Percentiles rank a stretch among this genome's conserved stretches.
phyloP scores from a whole-genome alignment of 2,113 vertebrate genomes.

The Sciurus niger region DNA sequence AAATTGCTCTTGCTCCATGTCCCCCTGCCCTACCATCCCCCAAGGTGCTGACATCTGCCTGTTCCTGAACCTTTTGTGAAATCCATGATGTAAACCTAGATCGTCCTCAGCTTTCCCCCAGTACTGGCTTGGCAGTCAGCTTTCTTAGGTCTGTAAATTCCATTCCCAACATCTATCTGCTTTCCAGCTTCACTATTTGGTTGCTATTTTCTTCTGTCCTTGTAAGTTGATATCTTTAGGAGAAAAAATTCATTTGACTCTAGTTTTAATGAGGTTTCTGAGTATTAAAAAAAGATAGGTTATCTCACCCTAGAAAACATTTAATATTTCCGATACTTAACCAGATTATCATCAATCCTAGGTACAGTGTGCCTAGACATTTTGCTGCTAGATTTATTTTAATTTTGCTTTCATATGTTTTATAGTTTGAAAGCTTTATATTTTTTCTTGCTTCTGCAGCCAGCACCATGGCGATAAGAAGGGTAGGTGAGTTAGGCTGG shows the following conservation, averaged over 20 bases:
- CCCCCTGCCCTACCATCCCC: neutral
- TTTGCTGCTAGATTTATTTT: neutral
- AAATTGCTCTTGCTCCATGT: neutral
- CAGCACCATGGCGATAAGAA: neutral
- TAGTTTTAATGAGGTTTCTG: neutral
- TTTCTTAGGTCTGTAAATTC: neutral
- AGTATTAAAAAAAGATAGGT: neutral
- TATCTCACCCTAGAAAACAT: neutral
- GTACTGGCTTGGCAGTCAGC: neutral
- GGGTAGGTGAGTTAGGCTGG: neutral
- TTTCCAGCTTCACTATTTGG: neutral
- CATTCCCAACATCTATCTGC: neutral
- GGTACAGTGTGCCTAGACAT: neutral
- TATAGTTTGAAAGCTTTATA: neutral
- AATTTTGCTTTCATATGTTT: neutral
- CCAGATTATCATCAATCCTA: neutral
- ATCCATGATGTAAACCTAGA: neutral
- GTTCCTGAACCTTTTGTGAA: neutral
- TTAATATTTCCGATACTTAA: neutral
- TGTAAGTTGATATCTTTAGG: neutral
- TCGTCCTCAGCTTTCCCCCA: neutral
- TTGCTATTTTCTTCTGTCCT: neutral
- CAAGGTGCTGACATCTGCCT: neutral
- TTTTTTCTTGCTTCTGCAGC: neutral
- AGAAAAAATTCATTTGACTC: slow-evolving; percentile 31